phyloP scores from a whole-genome alignment of 2,888 invertebrate genomes.

The Coelinius sp. region DNA sequence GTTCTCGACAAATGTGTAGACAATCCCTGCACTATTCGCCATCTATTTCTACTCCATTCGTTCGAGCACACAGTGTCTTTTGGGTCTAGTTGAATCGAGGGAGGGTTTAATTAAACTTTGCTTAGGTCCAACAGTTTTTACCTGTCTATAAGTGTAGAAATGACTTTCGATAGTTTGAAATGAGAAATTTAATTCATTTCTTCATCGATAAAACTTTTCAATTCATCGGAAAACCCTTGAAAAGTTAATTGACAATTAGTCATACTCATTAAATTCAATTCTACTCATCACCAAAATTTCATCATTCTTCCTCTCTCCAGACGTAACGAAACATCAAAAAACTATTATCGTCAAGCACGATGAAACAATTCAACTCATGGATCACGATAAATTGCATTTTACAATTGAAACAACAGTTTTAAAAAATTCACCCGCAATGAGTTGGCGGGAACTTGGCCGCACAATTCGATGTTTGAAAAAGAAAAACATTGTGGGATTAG shows the following conservation, averaged over 20 bases:
- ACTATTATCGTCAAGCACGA: neutral
- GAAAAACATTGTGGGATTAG: neutral
- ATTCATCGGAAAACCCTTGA: neutral
- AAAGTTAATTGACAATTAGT: neutral
- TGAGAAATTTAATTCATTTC: neutral
- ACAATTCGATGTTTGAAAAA: neutral
- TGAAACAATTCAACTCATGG: neutral
- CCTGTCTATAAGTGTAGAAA: neutral
- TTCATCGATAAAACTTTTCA: neutral
- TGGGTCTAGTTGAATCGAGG: neutral
- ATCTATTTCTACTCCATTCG: neutral
- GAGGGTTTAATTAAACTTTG: constrained; percentile 8
- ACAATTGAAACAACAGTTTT: neutral
- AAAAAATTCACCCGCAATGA: neutral
- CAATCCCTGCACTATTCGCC: neutral
- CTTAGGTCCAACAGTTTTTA: neutral
- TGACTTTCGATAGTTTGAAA: neutral
- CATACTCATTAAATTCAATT: too few relatives aligned
- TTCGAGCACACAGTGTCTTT: neutral
- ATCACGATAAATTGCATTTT: neutral
- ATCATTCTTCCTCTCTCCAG: neutral
- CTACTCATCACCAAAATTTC: too few relatives aligned
- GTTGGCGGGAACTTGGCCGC: neutral
- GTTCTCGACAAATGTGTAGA: constrained; percentile 20
- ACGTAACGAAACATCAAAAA: neutral